Evolutionary conservation across 2,888 invertebrate species (phyloP), one percentile per base, ranked within the genome.

Genomic region (Scaptomyza tumidula): DNA sequence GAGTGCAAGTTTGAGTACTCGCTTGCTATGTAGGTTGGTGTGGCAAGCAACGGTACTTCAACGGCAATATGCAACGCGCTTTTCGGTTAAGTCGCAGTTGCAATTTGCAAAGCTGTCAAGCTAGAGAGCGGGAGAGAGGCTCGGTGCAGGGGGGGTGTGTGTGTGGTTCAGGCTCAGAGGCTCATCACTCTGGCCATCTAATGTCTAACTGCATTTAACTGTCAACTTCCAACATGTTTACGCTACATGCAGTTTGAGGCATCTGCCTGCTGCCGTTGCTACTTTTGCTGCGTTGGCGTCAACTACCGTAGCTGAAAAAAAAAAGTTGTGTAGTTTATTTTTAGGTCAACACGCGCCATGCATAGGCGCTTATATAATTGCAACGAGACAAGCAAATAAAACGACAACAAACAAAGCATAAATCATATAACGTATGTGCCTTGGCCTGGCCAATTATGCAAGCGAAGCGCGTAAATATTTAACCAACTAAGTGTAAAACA

Each of bases 171-270:
- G 59, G 56, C 62, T 49, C 29, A 62, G 75, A 74, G 75, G 81
- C 88, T 87, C 82, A 83, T 83, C 88, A 85, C 65, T 74, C 41
- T 78, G 76, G 69, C 77, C 86, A 82, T 82, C 88, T 85, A 85
- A 85, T 81, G 79, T 74, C 80, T 83, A 83, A 83, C 88, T 86
- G 86, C 83, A 77, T 80, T 78, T 71, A 43, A 54, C 79, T 86
- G 83, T 86, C 88, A 84, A 83, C 41, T 41, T 68, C 72, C 69
- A 67, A 83, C 78, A 71, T 88, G 88, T 84, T 88, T 86, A 82
- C 71, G 86, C 77, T 83, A 24, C 37, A 31, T 50, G 52, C 64
- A 64, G 33, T 29, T 49, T 35, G 58, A 41, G 50, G 71, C 66
- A 24, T 60, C 56, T 44, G 66, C 60, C 27, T 64, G 73, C 60